Evolutionary conservation across 1,140 invertebrate species (phyloP).

Genomic region (Drosophila obscura): DNA sequence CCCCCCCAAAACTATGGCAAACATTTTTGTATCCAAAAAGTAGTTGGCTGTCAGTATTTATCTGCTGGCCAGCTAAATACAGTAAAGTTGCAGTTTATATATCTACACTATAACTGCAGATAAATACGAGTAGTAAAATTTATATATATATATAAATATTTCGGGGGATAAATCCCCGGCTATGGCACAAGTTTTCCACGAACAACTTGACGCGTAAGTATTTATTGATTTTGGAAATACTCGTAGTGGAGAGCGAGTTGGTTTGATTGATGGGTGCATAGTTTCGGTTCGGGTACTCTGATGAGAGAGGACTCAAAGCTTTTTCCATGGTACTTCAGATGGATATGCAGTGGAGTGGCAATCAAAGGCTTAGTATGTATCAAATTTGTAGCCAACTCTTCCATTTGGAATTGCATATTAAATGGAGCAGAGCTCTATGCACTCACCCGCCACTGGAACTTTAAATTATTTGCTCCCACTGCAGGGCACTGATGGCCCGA

Average conservation of each 20-base stretch:
- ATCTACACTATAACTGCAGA: constrained; percentile 24
- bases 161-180: constrained; percentile 22
- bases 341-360: not conserved
- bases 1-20: constrained; percentile 60
- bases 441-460: not conserved
- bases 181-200: constrained; percentile 50
- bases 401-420: too few species aligned
- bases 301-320: constrained; percentile 31
- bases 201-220: constrained; percentile 65
- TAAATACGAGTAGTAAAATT: constrained; percentile 14
- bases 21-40: constrained; percentile 77
- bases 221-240: constrained; percentile 75
- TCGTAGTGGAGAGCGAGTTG: constrained; percentile 53
- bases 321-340: not conserved
- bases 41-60: constrained; percentile 74
- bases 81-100: not conserved
- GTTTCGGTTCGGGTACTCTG: constrained; percentile 22
- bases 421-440: too few species aligned
- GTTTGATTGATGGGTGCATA: constrained; percentile 66
- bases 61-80: constrained; percentile 21
- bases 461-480: constrained; percentile 1
- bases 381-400: not conserved
- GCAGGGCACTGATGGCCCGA: constrained; percentile 25
- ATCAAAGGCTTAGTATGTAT: constrained; percentile 20
- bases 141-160: constrained; percentile 39